Base-by-base conservation (phyloP, 2,888 invertebrate genomes). In the Molorchus minor region DNA sequence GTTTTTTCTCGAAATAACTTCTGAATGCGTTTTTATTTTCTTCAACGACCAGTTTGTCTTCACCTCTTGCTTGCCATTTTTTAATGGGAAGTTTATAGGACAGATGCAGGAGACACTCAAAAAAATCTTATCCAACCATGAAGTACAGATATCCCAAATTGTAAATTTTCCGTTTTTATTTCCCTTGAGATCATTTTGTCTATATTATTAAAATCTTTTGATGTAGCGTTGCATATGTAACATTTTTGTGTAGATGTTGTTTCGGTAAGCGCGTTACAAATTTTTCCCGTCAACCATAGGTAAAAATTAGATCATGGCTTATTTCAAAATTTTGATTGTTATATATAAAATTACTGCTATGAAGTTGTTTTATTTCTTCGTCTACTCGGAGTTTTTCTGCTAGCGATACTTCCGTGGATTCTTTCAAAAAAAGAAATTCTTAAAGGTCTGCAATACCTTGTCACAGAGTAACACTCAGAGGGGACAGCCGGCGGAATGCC, bases 281-380 rank as follows among this genome's bases (percentile, higher is more conserved):
- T 63, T 57, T 71, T 70, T 3, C 56, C 69, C 74, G 58, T 75
- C 73, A 8, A 75, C 61, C 70, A 75, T 71, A 8, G n/a, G 71
- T 59, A 65, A 21, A 73, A 67, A 21, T 63, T 10, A 41, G 4
- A 8, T 30, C 29, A 17, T 53, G 21, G 12, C 3, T 8, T 17
- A 47, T 8, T 30, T n/a, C 15, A n/a, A 47, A 12, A 12, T 15
- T 2, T 15, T 41, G n/a, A 41, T 41, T 16, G 25, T 41, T 8
- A 10, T 13, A 10, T 4, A 16, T 2, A 16, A 41, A 10, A 3
- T 10, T 13, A 12, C 2, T 16, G 3, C 16, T 15, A 13, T 41
- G 2, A 13, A 41, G 3, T 13, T 21, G 12, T 16, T 12, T 3
- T 38, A 21, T 51, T 40, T 25, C 21, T 17, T 36, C 2, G 3